Base-by-base conservation (phyloP, 1,140 invertebrate genomes). In the Pseudomyrmex concolor region DNA sequence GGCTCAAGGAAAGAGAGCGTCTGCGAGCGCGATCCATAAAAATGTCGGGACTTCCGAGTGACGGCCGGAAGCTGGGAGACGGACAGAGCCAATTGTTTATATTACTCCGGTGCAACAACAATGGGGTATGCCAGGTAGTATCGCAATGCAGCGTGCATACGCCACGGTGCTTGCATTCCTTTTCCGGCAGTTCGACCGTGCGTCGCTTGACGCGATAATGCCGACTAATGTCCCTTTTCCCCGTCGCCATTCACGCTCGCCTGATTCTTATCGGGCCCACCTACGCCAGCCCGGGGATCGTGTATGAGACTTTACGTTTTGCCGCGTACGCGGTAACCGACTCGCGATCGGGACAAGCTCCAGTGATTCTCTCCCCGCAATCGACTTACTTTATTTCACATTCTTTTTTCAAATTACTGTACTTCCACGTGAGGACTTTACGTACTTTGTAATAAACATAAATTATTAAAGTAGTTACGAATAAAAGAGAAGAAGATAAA, bases 11-110 rank as follows among this genome's bases (percentile, higher is more conserved):
- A 43, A 55, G 50, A 25, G 34, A 25, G 34, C n/a, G n/a, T 22
- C 10, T n/a, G 22, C 34, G 43, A 34, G 85, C 43, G 83, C 92
- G 93, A 93, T 93, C 92, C 92, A 93, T 94, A 94, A 94, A 94
- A 94, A 94, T 93, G 93, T 94, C 92, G 91, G 86, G 89, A 88
- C 89, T 91, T 90, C 86, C 91, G 93, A 94, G 91, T 94, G 93
- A 94, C 92, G 90, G 93, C 91, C 93, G 94, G 93, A 94, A 94
- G 89, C 91, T 86, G 83, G 68, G 85, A 92, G 93, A 94, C 92
- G 93, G 94, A 94, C 93, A 94, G 93, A 93, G 93, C 93, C 93
- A 94, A 94, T 94, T 94, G 93, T 93, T 93, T 94, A 93, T 93
- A 92, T 94, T 93, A 92, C 92, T 90, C 34, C 90, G 87, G 86